phyloP scores from a whole-genome alignment of 2,113 vertebrate genomes.

The Archilochus colubris region DNA sequence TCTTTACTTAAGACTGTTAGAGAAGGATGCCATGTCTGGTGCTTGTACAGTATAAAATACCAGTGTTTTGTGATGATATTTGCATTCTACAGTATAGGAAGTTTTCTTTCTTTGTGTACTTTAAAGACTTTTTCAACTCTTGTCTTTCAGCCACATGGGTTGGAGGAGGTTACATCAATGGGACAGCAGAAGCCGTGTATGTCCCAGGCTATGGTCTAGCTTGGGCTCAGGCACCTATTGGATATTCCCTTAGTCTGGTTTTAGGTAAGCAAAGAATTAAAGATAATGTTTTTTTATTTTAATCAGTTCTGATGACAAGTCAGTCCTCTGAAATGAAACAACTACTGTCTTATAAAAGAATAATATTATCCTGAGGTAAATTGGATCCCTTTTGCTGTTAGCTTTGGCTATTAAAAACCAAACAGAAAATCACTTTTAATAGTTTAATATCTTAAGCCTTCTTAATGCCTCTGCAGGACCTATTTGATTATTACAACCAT shows the following conservation, averaged over 20 bases:
- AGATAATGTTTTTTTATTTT: neutral
- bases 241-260: conserved; percentile 93
- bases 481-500: neutral
- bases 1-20: neutral
- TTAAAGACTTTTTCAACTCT: neutral
- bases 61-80: neutral
- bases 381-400: neutral
- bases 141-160: conserved; percentile 93
- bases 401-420: neutral
- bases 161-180: conserved; percentile 98
- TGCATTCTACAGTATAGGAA: neutral
- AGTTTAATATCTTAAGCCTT: neutral
- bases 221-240: conserved; percentile 98
- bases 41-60: neutral
- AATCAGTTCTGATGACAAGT: neutral
- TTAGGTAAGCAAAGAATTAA: conserved; percentile 82
- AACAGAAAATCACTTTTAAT: neutral
- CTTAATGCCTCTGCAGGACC: neutral
- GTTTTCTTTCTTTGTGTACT: neutral
- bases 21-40: neutral
- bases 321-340: neutral
- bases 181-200: conserved; percentile 96
- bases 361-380: neutral
- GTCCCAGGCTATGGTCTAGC: conserved; percentile 90
- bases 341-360: neutral